Evolutionary conservation across 2,888 invertebrate genomes (phyloP).

Genomic region (Apamea crenata): DNA sequence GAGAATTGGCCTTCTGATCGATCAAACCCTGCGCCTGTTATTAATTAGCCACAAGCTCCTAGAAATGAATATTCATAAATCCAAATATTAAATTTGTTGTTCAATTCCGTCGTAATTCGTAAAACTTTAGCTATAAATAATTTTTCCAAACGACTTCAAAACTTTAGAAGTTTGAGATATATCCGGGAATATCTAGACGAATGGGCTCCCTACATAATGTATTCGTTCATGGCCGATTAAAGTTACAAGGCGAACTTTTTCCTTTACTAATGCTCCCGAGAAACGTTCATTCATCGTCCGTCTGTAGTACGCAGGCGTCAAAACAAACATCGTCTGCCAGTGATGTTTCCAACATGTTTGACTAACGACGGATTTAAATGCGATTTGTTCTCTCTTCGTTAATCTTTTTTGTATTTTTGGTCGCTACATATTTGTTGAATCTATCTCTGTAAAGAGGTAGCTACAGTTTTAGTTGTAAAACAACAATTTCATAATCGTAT

Average conservation of each 20-base stretch:
- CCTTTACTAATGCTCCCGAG: conserved; percentile 53
- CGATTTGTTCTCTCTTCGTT: conserved; percentile 18
- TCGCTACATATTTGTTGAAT: background rate
- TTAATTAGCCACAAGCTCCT: background rate
- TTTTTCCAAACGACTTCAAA: conserved; percentile 47
- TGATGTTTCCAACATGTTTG: conserved; percentile 53
- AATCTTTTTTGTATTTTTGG: conserved; percentile 19
- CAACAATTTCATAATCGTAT: background rate
- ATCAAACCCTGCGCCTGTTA: background rate
- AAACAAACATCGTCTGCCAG: conserved; percentile 61
- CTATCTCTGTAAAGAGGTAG: background rate
- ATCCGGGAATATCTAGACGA: conserved; percentile 50
- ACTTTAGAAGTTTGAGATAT: conserved; percentile 51
- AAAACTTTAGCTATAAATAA: conserved; percentile 45
- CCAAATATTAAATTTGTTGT: conserved; percentile 41
- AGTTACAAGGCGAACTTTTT: conserved; percentile 53
- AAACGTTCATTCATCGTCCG: conserved; percentile 58
- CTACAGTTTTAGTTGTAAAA: background rate
- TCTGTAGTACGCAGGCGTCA: conserved; percentile 51
- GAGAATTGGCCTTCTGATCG: too few species aligned
- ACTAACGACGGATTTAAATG: conserved; percentile 32
- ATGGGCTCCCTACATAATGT: conserved; percentile 51
- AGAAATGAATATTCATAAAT: conserved; percentile 32
- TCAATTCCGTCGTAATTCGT: conserved; percentile 8
- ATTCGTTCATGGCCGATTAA: conserved; percentile 47